phyloP scores from a whole-genome alignment of 2,797 vertebrate species.

The Hypotaenidia philippensis region DNA sequence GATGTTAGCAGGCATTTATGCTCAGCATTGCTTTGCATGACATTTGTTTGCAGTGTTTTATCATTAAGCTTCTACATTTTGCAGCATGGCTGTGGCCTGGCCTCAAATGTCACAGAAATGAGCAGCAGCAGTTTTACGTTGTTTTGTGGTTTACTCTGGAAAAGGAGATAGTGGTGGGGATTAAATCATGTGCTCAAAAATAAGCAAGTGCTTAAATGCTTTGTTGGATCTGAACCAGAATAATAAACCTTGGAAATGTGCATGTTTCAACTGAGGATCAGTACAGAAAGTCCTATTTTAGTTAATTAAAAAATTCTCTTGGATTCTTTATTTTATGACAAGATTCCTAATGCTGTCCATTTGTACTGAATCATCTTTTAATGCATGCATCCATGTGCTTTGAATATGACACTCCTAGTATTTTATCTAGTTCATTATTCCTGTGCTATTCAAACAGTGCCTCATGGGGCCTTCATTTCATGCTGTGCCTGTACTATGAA shows the following conservation, averaged over 20 bases:
- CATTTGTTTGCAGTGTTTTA: neutral
- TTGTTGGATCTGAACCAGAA: constrained; percentile 17
- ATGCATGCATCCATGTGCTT: neutral
- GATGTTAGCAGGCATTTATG: neutral
- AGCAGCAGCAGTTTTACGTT: neutral
- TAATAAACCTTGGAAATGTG: constrained; percentile 16
- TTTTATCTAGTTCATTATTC: neutral
- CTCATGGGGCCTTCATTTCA: neutral
- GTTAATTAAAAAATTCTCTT: neutral
- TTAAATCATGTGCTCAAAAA: constrained; percentile 38
- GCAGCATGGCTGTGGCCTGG: neutral
- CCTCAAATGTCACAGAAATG: constrained; percentile 32
- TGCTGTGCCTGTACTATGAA: neutral
- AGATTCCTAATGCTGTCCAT: neutral
- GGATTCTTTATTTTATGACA: neutral
- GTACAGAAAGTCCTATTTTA: neutral
- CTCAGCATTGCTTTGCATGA: neutral
- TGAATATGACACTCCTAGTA: neutral
- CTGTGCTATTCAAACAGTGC: neutral
- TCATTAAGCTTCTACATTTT: constrained; percentile 31
- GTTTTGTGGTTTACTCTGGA: neutral
- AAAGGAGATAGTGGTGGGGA: neutral
- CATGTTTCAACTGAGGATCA: neutral
- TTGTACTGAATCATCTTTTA: neutral
- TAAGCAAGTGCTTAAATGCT: constrained; percentile 1